Conservation (phyloP, 1,140 invertebrate species). For the Aphidius ervi region DNA sequence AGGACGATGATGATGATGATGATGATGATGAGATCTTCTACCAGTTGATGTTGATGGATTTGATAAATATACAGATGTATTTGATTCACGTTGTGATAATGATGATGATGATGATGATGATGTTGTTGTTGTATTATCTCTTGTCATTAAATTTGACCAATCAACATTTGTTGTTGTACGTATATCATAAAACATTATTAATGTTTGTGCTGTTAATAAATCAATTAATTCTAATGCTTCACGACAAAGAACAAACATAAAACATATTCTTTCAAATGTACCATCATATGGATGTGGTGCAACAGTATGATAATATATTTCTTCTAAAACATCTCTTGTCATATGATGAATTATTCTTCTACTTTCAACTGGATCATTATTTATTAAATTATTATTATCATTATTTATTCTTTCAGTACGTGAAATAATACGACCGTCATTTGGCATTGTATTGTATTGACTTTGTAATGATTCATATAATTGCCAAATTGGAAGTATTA, state of each 20-base stretch:
- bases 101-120: too few relatives aligned
- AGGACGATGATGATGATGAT: constrained; percentile 3
- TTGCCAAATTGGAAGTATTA: too few relatives aligned
- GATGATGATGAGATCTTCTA: not conserved
- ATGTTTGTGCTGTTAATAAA: constrained; percentile 8
- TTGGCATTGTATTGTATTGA: constrained; percentile 1
- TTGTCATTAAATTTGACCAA: not conserved
- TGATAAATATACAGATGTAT: not conserved
- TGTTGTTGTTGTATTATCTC: constrained; percentile 2
- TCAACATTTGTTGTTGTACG: constrained; percentile 1
- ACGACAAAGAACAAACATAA: not conserved
- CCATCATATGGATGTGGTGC: too few relatives aligned
- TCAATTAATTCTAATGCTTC: constrained; percentile 9
- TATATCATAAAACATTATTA: not conserved
- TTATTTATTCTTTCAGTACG: not conserved
- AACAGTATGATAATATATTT: too few relatives aligned
- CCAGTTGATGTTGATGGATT: not conserved
- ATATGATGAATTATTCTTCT: too few relatives aligned
- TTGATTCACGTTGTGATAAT: not conserved
- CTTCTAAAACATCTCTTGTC: too few relatives aligned
- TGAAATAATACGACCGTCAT: not conserved
- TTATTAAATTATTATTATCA: not conserved
- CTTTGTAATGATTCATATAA: too few relatives aligned
- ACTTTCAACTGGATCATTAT: not conserved
- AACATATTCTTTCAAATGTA: too few relatives aligned